Conservation (phyloP, 1,140 invertebrate genomes). For the Paraescarpia echinospica region DNA sequence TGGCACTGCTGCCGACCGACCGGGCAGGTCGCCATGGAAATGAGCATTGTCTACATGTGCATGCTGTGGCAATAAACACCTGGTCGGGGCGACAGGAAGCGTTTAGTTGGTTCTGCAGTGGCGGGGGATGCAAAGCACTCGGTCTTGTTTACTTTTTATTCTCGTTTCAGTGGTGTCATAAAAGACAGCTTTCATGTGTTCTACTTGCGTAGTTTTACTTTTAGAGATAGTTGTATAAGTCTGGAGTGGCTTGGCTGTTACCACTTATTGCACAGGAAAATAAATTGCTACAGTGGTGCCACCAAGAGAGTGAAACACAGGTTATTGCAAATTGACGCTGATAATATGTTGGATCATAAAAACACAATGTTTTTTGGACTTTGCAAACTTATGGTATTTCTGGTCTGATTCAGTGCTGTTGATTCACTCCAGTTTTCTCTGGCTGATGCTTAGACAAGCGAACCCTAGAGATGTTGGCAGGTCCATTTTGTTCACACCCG, state of each 20-base stretch:
- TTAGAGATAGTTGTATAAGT: not conserved
- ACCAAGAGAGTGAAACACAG: too few species aligned
- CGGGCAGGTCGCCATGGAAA: not conserved
- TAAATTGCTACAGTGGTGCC: too few species aligned
- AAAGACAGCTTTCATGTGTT: not conserved
- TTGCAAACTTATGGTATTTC: not conserved
- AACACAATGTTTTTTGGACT: too few species aligned
- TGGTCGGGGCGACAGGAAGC: too few species aligned
- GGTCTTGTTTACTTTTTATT: not conserved
- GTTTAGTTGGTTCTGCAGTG: not conserved
- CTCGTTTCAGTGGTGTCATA: not conserved
- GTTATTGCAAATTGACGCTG: too few species aligned
- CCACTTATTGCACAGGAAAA: too few species aligned
- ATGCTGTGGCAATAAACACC: not conserved
- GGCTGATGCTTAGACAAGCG: not conserved
- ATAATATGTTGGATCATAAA: too few species aligned
- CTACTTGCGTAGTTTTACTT: not conserved
- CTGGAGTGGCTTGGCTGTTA: not conserved
- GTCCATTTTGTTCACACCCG: not conserved
- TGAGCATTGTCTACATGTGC: not conserved
- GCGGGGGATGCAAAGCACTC: not conserved
- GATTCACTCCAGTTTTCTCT: not conserved
- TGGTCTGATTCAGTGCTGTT: not conserved
- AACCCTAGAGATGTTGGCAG: not conserved
- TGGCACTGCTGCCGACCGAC: not conserved